Conservation (phyloP, 2,888 invertebrate species). For the Poecilus cupreus region DNA sequence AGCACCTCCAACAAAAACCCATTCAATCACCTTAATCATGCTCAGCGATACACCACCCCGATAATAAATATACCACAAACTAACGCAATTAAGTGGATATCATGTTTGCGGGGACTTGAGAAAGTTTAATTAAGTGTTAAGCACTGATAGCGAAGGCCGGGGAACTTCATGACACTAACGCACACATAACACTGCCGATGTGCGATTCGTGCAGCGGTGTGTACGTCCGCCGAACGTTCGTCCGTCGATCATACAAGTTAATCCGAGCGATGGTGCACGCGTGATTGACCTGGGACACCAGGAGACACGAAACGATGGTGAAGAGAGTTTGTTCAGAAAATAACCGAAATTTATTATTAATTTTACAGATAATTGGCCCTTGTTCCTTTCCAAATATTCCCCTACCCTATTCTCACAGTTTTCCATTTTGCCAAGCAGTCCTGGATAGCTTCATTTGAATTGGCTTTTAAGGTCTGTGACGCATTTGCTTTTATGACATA, state of each 20-base stretch:
- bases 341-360: no score
- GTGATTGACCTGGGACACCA: not conserved
- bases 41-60: not conserved
- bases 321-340: no score
- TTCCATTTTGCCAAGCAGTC: no score
- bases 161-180: conserved; percentile 5
- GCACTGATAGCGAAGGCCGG: conserved; percentile 64
- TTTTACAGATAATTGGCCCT: no score
- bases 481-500: no score
- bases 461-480: no score
- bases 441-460: no score
- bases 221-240: not conserved
- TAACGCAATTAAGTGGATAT: conserved; percentile 25
- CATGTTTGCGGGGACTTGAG: conserved; percentile 59
- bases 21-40: not conserved
- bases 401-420: no score
- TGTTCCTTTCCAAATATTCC: no score
- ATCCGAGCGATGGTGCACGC: not conserved
- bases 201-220: not conserved
- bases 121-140: conserved; percentile 67
- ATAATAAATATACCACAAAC: not conserved
- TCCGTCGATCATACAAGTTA: conserved; percentile 9
- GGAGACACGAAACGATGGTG: not conserved
- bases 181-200: not conserved
- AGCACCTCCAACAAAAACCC: no score